Conservation (phyloP, 2,113 vertebrate species). For the Tyrannus savana region DNA sequence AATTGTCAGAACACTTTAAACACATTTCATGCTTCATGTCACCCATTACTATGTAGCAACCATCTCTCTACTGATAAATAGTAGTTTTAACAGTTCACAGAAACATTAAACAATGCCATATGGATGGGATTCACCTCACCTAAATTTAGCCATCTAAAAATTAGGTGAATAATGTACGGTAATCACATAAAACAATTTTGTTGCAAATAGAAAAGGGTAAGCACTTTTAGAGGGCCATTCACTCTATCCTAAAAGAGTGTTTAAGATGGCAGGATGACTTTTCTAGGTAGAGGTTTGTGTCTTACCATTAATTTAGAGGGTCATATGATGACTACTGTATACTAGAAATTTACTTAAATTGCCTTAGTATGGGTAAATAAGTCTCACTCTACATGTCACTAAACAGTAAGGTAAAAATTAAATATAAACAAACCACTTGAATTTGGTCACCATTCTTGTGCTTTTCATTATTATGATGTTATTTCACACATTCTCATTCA, state of each 20-base stretch:
- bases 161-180: background rate
- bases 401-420: background rate
- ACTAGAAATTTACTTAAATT: background rate
- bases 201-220: background rate
- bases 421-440: background rate
- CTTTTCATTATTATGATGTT: background rate
- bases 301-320: background rate
- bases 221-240: background rate
- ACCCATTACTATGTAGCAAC: background rate
- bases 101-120: constrained; percentile 11
- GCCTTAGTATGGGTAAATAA: background rate
- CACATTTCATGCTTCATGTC: constrained; percentile 30
- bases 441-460: background rate
- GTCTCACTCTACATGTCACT: background rate
- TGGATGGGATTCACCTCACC: background rate
- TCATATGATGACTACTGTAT: background rate
- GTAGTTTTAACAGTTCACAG: background rate
- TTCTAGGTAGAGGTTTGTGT: background rate
- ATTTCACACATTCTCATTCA: background rate
- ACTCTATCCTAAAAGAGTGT: background rate
- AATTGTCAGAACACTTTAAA: constrained; percentile 42
- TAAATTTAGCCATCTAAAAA: background rate
- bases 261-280: background rate
- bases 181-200: background rate
- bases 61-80: constrained; percentile 3